Evolutionary conservation across 2,113 vertebrate species (phyloP).

Genomic region (Phrynocephalus versicolor): DNA sequence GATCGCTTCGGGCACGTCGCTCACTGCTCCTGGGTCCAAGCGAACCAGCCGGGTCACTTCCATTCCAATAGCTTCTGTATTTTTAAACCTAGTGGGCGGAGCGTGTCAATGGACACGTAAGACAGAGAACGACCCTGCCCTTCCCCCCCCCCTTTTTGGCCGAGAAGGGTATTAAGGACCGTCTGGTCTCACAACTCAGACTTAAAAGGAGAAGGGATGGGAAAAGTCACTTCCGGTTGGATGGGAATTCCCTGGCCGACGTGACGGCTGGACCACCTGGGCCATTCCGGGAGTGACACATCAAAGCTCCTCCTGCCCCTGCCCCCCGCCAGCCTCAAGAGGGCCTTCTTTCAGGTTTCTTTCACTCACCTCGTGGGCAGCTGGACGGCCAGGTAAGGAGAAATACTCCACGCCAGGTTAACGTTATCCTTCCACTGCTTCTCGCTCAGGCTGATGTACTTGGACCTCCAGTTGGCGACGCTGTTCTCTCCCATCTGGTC

Average conservation of each 20-base stretch:
- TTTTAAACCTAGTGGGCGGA: slow-evolving; percentile 85
- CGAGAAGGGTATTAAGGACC: neutral
- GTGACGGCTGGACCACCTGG: no score
- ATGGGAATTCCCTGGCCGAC: no score
- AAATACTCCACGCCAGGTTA: slow-evolving; percentile 95
- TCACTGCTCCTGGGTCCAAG: slow-evolving; percentile 92
- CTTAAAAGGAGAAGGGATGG: neutral
- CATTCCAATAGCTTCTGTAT: slow-evolving; percentile 91
- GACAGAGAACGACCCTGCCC: neutral
- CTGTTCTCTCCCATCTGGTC: slow-evolving; percentile 94
- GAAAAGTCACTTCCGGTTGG: no score
- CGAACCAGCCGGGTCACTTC: slow-evolving; percentile 95
- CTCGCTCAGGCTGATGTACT: slow-evolving; percentile 92
- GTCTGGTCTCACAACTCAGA: neutral
- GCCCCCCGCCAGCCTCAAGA: no score
- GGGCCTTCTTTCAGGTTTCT: no score
- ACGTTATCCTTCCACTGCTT: slow-evolving; percentile 98
- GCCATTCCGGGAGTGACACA: no score
- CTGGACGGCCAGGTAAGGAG: slow-evolving; percentile 92
- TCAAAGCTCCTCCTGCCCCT: no score
- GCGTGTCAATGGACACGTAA: neutral
- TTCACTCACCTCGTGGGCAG: slow-evolving; percentile 89
- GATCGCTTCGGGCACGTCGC: slow-evolving; percentile 92
- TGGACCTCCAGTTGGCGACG: slow-evolving; percentile 95
- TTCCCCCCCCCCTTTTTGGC: slow-evolving; percentile 9